Evolutionary conservation across 2,113 vertebrate genomes (phyloP).

Genomic region (Saguinus midas): DNA sequence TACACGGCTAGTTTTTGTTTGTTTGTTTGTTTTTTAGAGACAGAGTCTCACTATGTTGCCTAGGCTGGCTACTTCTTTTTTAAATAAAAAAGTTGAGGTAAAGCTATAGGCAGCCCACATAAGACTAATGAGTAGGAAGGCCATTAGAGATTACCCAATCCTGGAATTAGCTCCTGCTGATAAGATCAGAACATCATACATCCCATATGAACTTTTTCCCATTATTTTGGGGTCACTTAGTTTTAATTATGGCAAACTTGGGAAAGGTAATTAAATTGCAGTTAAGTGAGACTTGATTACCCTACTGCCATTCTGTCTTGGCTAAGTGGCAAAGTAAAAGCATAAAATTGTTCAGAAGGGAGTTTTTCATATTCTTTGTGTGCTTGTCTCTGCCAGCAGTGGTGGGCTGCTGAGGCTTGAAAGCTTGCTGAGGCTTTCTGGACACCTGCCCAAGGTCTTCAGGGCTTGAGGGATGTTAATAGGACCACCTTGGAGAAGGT

Average conservation of each 20-base stretch:
- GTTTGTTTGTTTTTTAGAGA: too few relatives aligned
- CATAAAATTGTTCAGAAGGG: slow-evolving; percentile 23
- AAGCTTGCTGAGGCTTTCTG: background rate
- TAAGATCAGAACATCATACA: slow-evolving; percentile 50
- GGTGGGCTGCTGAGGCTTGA: background rate
- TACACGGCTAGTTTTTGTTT: background rate
- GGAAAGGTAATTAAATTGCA: slow-evolving; percentile 57
- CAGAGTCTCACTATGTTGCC: background rate
- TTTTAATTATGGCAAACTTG: slow-evolving; percentile 63
- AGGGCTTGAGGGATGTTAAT: slow-evolving; percentile 8
- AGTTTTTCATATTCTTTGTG: slow-evolving; percentile 11
- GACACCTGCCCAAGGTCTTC: slow-evolving; percentile 28
- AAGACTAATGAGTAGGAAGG: slow-evolving; percentile 15
- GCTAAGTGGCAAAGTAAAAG: background rate
- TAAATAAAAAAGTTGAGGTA: slow-evolving; percentile 16
- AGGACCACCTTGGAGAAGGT: slow-evolving; percentile 28
- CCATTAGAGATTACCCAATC: slow-evolving; percentile 12
- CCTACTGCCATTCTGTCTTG: slow-evolving; percentile 24
- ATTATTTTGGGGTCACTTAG: slow-evolving; percentile 56
- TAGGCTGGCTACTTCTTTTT: background rate
- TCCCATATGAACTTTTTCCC: slow-evolving; percentile 37
- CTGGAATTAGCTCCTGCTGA: slow-evolving; percentile 36
- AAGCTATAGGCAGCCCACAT: background rate
- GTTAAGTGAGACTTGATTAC: slow-evolving; percentile 44
- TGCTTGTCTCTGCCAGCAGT: slow-evolving; percentile 19